phyloP scores from a whole-genome alignment of 1,140 invertebrate genomes.

The Piezodorus guildinii region DNA sequence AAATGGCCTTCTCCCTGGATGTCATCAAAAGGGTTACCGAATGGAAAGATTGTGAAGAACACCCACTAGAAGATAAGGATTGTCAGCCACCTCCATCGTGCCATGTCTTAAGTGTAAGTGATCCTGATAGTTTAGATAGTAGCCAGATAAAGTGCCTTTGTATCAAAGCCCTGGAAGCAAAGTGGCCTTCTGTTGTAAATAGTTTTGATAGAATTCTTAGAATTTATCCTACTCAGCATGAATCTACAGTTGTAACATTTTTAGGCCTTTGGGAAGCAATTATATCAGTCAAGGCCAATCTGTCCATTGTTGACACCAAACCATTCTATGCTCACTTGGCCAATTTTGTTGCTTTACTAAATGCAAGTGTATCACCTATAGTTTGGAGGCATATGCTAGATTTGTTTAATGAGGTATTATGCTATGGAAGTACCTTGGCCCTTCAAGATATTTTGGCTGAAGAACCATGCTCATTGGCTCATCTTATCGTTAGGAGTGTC shows the following conservation, averaged over 20 bases:
- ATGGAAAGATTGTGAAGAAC: slow-evolving; percentile 71
- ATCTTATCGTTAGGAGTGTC: slow-evolving; percentile 69
- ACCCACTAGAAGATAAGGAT: slow-evolving; percentile 58
- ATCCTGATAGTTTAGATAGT: slow-evolving; percentile 67
- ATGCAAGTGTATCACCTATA: slow-evolving; percentile 57
- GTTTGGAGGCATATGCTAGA: slow-evolving; percentile 74
- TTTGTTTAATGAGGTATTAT: slow-evolving; percentile 76
- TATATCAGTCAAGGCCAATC: slow-evolving; percentile 81
- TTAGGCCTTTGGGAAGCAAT: slow-evolving; percentile 77
- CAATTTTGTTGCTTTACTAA: slow-evolving; percentile 61
- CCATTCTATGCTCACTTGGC: slow-evolving; percentile 76
- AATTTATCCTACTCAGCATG: slow-evolving; percentile 37
- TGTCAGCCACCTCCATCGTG: slow-evolving; percentile 36
- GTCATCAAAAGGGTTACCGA: slow-evolving; percentile 74
- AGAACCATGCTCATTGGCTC: slow-evolving; percentile 73
- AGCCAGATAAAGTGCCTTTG: slow-evolving; percentile 66
- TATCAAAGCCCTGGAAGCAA: slow-evolving; percentile 68
- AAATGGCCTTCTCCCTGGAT: slow-evolving; percentile 71
- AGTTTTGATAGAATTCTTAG: slow-evolving; percentile 41
- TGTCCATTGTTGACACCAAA: slow-evolving; percentile 77
- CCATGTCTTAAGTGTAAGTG: slow-evolving; percentile 53
- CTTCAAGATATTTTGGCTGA: slow-evolving; percentile 74
- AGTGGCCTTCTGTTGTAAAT: slow-evolving; percentile 63
- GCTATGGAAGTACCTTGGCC: slow-evolving; percentile 77
- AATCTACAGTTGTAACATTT: slow-evolving; percentile 57